These are phyloP conservation scores for Amphipyra tragopoginis DNA, from an alignment of 2,888 invertebrate species.

Conservation along the genomic window DNA sequence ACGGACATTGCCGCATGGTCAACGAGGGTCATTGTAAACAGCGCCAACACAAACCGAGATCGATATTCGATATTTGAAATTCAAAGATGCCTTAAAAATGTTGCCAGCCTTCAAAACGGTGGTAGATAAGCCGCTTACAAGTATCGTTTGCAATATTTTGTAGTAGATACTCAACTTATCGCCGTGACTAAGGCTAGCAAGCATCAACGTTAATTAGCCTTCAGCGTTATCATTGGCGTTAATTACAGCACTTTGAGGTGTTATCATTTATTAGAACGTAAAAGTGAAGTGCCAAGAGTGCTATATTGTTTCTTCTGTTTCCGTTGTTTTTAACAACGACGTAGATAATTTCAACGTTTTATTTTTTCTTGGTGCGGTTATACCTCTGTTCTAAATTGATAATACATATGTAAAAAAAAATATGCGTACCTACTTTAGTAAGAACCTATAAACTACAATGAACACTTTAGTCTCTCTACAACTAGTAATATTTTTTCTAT, in stretches of 20 bases:
- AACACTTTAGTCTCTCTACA: neutral
- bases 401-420: neutral
- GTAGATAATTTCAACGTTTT: neutral
- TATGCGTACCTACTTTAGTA: too few species aligned
- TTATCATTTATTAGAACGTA: slow-evolving; percentile 25
- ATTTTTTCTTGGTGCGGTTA: neutral
- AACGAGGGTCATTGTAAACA: slow-evolving; percentile 13
- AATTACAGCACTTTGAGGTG: slow-evolving; percentile 39
- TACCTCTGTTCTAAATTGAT: neutral
- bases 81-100: slow-evolving; percentile 53
- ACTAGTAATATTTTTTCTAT: neutral
- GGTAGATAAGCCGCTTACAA: slow-evolving; percentile 47
- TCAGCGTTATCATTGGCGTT: slow-evolving; percentile 54
- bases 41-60: slow-evolving; percentile 28
- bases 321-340: neutral
- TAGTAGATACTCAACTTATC: slow-evolving; percentile 26
- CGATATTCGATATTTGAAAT: slow-evolving; percentile 51
- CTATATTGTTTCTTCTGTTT: slow-evolving; percentile 4
- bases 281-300: neutral
- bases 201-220: slow-evolving; percentile 53
- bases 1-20: slow-evolving; percentile 22
- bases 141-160: slow-evolving; percentile 24
- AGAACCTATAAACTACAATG: neutral
- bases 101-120: slow-evolving; percentile 38
- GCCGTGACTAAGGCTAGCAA: slow-evolving; percentile 27